phyloP scores from a whole-genome alignment of 2,113 vertebrate genomes.

The Dromaius novaehollandiae region DNA sequence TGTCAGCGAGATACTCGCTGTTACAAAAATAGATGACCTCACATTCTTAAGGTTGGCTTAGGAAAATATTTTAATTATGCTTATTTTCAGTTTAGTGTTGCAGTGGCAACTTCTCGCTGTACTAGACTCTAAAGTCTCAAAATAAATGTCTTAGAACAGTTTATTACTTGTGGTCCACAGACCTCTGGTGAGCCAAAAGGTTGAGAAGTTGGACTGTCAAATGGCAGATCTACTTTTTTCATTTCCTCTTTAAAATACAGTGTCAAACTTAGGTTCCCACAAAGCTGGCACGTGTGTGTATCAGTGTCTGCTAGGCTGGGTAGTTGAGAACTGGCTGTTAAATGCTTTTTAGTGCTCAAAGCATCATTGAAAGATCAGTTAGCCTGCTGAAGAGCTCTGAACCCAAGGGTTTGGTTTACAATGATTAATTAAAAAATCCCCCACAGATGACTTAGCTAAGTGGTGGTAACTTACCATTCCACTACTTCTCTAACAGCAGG shows the following conservation, averaged over 20 bases:
- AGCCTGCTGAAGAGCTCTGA: background rate
- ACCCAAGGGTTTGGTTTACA: background rate
- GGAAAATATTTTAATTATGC: background rate
- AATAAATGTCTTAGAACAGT: background rate
- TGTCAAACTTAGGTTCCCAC: fast-evolving
- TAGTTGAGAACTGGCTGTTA: background rate
- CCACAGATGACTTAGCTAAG: background rate
- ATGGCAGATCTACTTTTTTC: background rate
- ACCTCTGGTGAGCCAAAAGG: background rate
- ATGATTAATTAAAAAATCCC: background rate
- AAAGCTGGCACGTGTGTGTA: fast-evolving
- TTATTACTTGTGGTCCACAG: fast-evolving
- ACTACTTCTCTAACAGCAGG: background rate
- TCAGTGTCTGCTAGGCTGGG: background rate
- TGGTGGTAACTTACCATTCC: background rate
- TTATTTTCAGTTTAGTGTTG: background rate
- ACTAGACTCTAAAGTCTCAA: background rate
- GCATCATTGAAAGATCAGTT: background rate
- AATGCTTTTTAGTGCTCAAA: background rate
- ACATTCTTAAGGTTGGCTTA: background rate
- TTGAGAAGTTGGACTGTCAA: background rate
- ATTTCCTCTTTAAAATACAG: fast-evolving
- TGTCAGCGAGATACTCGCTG: background rate
- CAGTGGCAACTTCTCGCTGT: background rate
- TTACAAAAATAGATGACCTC: background rate